Conservation (phyloP, 2,797 vertebrate species). For the Tenualosa ilisha region DNA sequence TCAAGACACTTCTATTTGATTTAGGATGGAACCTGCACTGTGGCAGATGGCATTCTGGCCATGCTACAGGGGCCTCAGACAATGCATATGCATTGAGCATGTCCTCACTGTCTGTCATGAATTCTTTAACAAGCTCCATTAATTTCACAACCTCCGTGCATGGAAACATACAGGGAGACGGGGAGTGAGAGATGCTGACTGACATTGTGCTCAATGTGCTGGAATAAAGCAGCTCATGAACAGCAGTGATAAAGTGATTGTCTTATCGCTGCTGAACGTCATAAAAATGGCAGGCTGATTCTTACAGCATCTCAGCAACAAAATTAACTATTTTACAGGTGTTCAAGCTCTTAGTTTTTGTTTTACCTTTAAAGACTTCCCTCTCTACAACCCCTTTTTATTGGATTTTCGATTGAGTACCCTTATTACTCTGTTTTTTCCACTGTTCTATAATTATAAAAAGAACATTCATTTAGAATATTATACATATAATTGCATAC, state of each 20-base stretch:
- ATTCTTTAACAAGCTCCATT: background rate
- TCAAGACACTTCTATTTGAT: constrained; percentile 9
- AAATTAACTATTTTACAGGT: background rate
- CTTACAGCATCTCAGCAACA: background rate
- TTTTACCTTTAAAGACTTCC: background rate
- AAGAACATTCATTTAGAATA: background rate
- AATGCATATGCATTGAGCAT: background rate
- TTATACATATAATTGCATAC: background rate
- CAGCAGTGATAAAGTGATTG: background rate
- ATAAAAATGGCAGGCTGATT: background rate
- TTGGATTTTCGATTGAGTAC: background rate
- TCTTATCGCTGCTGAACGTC: background rate
- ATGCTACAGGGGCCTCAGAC: background rate
- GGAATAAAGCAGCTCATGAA: background rate
- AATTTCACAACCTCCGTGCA: background rate
- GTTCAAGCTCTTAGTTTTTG: background rate
- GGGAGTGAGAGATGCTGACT: background rate
- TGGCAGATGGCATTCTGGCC: background rate
- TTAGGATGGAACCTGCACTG: background rate
- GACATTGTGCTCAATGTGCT: background rate
- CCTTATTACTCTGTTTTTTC: background rate
- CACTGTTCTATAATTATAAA: background rate
- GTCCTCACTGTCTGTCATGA: background rate
- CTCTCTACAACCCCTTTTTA: background rate
- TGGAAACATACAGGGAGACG: background rate